phyloP scores from a whole-genome alignment of 2,113 vertebrate species.

The Oxygymnocypris stewartii region DNA sequence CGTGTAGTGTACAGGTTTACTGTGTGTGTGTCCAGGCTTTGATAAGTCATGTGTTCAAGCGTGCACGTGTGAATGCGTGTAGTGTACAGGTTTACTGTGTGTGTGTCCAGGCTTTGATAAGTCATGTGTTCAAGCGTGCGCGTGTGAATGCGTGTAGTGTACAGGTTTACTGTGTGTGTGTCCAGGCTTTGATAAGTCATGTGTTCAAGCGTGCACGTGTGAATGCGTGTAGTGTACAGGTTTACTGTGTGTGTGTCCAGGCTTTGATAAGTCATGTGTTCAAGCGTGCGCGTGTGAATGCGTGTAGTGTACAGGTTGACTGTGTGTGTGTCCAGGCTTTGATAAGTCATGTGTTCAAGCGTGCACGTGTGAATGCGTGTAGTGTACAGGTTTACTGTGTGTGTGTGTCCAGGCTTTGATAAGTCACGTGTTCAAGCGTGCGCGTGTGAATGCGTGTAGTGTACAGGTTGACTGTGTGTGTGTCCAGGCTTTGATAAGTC shows the following conservation, averaged over 20 bases:
- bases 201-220: conserved; percentile 16
- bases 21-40: not conserved
- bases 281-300: not conserved
- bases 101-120: not conserved
- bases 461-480: too few relatives aligned
- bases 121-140: not conserved
- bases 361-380: too few relatives aligned
- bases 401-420: too few relatives aligned
- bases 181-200: not conserved
- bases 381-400: too few relatives aligned
- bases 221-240: conserved; percentile 36
- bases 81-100: conserved; percentile 33
- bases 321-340: too few relatives aligned
- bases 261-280: not conserved
- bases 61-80: not conserved
- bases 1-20: conserved; percentile 34
- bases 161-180: conserved; percentile 40
- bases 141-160: not conserved
- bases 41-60: conserved; percentile 1
- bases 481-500: too few relatives aligned
- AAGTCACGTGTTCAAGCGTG: too few relatives aligned
- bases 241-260: not conserved
- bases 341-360: too few relatives aligned
- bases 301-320: conserved; percentile 32
- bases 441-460: too few relatives aligned